A percentile compares a stretch with the other conserved stretches of the same genome.
Conservation (phyloP, 2,797 vertebrate species). For the Chaunax sp. region DNA sequence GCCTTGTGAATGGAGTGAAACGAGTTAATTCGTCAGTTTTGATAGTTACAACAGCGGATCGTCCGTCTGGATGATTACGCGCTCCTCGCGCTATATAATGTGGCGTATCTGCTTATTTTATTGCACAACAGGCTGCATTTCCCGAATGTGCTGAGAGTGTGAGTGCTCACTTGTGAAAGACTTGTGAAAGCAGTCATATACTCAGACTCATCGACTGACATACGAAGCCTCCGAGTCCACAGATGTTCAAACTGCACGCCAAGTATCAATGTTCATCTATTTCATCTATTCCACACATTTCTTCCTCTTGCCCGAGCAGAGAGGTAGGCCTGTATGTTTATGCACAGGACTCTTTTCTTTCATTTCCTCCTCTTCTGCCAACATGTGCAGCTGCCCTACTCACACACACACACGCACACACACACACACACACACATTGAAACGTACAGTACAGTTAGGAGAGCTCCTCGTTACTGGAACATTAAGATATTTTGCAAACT, state of each 20-base stretch:
- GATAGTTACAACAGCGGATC: slow-evolving; percentile 73
- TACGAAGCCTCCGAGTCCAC: slow-evolving; percentile 20
- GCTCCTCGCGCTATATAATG: slow-evolving; percentile 78
- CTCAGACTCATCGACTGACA: slow-evolving; percentile 24
- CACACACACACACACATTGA: slow-evolving; percentile 19
- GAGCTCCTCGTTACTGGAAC: slow-evolving; percentile 23
- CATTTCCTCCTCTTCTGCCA: slow-evolving; percentile 77
- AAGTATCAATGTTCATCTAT: slow-evolving; percentile 52
- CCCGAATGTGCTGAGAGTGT: slow-evolving; percentile 36
- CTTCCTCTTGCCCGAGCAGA: slow-evolving; percentile 49
- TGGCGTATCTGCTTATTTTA: slow-evolving; percentile 80
- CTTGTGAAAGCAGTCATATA: slow-evolving; percentile 49
- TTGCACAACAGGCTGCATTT: slow-evolving; percentile 75
- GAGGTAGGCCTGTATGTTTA: slow-evolving; percentile 70
- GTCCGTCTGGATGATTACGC: slow-evolving; percentile 61
- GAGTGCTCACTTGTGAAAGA: slow-evolving; percentile 62
- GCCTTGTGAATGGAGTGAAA: slow-evolving; percentile 72
- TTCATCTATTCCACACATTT: slow-evolving; percentile 40
- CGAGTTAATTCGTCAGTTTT: slow-evolving; percentile 84
- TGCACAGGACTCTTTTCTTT: slow-evolving; percentile 73
- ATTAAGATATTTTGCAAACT: slow-evolving; percentile 45
- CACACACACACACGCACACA: slow-evolving; percentile 18
- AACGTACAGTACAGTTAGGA: slow-evolving; percentile 36
- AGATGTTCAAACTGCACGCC: slow-evolving; percentile 48
- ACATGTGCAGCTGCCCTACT: slow-evolving; percentile 74